Evolutionary conservation across 2,113 vertebrate genomes (phyloP), one percentile per base, ranked within the genome.

Genomic region (Megalops atlanticus): DNA sequence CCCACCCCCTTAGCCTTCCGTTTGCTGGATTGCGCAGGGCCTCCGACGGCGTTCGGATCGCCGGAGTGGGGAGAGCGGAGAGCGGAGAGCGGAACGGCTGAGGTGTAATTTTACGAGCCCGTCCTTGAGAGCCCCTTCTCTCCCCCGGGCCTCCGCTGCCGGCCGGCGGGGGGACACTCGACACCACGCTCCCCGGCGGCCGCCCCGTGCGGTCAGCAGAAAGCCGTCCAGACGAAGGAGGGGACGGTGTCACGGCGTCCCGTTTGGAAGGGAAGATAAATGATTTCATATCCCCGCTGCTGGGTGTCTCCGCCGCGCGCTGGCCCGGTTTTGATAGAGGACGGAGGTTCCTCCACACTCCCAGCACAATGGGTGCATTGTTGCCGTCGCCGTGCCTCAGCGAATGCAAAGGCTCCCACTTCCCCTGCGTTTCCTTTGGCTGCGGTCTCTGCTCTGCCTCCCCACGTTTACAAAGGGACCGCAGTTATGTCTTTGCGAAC

Each of bases 171-270:
- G 45, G 81, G 89, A 88, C 70, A 85, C 80, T 15, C 0, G 82
- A 88, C 78, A 8, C 68, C 1, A 14, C 11, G 0, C 64, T 4
- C 83, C 52, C 78, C n/a, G n/a, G 83, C 3, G 74, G 75, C 11
- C 76, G 3, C 5, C 4, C 83, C 85, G 85, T 85, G 81, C 76
- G 82, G 87, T 93, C 90, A 91, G 89, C 89, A 90, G 64, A 79
- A 69, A 35, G 39, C 78, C 79, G 82, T 84, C 85, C 86, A 80
- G 83, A n/a, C 79, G 80, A 58, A n/a, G n/a, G n/a, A n/a, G n/a
- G n/a, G 10, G 74, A 76, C 80, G 18, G 80, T 84, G 70, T 85
- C 80, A 70, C 24, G 52, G 78, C 70, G 76, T 27, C 70, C 72
- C 71, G 79, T 69, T 35, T 52, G 80, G 7, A 76, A 21, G 4